Percentiles rank a stretch among this genome's conserved stretches.
These are phyloP conservation scores for Pterostichus niger DNA, from an alignment of 2,888 invertebrate genomes.

Conservation along the genomic window DNA sequence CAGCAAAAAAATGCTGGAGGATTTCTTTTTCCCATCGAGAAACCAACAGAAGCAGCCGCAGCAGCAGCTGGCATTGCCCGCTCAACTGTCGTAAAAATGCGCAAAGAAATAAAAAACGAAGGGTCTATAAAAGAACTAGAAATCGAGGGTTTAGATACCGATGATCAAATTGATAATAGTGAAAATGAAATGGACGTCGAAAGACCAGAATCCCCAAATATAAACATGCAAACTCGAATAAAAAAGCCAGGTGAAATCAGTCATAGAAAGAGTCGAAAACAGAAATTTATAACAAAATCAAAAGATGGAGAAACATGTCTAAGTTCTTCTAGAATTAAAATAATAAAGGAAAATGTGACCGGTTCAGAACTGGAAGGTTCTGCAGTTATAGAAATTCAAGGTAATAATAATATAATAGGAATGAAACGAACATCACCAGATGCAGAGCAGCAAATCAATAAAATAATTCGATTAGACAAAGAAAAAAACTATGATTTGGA, in stretches of 20 bases:
- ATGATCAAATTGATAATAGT: background rate
- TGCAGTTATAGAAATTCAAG: conserved; percentile 22
- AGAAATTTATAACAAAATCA: background rate
- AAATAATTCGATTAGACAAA: conserved; percentile 15
- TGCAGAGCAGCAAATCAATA: background rate
- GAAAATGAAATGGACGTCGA: background rate
- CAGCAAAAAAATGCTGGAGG: conserved; percentile 43
- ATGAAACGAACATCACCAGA: background rate
- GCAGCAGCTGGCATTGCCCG: conserved; percentile 29
- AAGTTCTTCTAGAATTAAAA: conserved; percentile 24
- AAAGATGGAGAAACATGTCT: background rate
- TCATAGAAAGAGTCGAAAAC: conserved; percentile 9
- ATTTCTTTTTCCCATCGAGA: conserved; percentile 31
- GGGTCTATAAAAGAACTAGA: background rate
- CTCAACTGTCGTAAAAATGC: conserved; percentile 39
- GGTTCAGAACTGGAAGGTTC: background rate
- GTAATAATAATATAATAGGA: background rate
- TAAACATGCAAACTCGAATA: background rate
- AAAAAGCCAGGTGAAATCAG: background rate
- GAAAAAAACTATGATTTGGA: background rate
- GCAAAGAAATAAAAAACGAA: conserved; percentile 24
- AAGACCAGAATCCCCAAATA: background rate
- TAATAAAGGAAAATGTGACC: conserved; percentile 3
- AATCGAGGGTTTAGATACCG: background rate
- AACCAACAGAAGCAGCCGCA: conserved; percentile 42